Evolutionary conservation across 2,797 vertebrate species (phyloP).

Genomic region (Taenioides sp.): DNA sequence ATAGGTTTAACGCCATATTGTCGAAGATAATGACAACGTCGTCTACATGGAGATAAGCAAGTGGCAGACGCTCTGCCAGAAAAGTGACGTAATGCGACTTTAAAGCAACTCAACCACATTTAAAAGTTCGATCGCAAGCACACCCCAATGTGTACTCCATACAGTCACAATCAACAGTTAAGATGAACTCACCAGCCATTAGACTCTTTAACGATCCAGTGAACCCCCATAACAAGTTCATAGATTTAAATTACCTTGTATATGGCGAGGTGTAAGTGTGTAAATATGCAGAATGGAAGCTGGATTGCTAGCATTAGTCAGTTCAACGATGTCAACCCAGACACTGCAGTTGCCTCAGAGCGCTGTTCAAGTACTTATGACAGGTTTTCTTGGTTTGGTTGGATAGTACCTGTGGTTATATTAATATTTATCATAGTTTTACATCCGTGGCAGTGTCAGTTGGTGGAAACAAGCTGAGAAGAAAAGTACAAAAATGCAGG

Average conservation of each 20-base stretch:
- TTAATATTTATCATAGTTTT: no score
- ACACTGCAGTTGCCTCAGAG: slow-evolving; percentile 46
- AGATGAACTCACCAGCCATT: not conserved
- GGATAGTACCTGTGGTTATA: no score
- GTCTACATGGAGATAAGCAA: not conserved
- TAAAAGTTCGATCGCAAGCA: not conserved
- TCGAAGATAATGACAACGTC: not conserved
- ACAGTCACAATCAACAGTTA: not conserved
- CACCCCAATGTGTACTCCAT: not conserved
- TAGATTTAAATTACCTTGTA: slow-evolving; percentile 15
- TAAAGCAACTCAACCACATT: not conserved
- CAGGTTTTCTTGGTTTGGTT: no score
- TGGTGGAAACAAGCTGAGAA: no score
- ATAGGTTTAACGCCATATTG: not conserved
- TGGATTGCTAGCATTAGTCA: slow-evolving; percentile 60
- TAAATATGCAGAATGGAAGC: slow-evolving; percentile 38
- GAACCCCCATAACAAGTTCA: slow-evolving; percentile 18
- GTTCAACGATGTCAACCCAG: slow-evolving; percentile 51
- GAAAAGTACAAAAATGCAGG: no score
- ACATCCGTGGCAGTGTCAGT: no score
- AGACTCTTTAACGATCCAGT: not conserved
- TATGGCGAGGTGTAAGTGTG: slow-evolving; percentile 37
- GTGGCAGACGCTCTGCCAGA: not conserved
- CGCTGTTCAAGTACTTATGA: slow-evolving; percentile 32
- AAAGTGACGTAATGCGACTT: not conserved